Evolutionary conservation across 2,888 invertebrate species (phyloP).

Genomic region (Caradrina clavipalpis): DNA sequence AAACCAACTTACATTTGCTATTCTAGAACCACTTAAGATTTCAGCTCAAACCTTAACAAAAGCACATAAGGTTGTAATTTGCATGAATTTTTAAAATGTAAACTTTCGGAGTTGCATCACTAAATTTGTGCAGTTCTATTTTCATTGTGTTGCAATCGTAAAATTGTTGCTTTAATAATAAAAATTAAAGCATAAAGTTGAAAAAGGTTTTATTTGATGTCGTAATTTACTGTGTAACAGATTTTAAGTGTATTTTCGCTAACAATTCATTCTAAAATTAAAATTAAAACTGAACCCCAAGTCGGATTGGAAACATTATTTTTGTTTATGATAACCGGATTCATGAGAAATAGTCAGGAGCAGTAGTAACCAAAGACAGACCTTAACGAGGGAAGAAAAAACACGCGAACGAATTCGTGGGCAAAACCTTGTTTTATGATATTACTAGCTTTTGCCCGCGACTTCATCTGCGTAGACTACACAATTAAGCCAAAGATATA

Average conservation of each 20-base stretch:
- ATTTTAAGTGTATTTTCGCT: conserved; percentile 37
- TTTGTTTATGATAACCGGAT: too few species aligned
- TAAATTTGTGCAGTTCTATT: conserved; percentile 36
- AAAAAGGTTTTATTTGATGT: conserved; percentile 51
- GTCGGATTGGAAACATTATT: too few species aligned
- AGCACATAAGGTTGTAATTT: neutral
- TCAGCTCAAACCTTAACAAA: neutral
- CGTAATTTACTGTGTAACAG: conserved; percentile 57
- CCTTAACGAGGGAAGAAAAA: too few species aligned
- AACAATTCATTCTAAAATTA: neutral
- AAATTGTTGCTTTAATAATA: conserved; percentile 64
- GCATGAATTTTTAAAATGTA: conserved; percentile 7
- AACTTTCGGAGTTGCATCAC: neutral
- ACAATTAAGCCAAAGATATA: too few species aligned
- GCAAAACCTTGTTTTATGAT: too few species aligned
- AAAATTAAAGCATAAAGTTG: conserved; percentile 57
- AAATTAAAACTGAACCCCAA: neutral
- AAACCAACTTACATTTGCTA: conserved; percentile 36
- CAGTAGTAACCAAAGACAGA: too few species aligned
- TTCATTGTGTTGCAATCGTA: conserved; percentile 63
- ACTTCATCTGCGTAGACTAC: too few species aligned
- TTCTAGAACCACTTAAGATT: conserved; percentile 2
- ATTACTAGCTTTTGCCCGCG: too few species aligned
- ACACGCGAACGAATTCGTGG: too few species aligned
- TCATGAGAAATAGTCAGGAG: too few species aligned